phyloP scores from a whole-genome alignment of 1,140 invertebrate species.

The Sitodiplosis mosellana region DNA sequence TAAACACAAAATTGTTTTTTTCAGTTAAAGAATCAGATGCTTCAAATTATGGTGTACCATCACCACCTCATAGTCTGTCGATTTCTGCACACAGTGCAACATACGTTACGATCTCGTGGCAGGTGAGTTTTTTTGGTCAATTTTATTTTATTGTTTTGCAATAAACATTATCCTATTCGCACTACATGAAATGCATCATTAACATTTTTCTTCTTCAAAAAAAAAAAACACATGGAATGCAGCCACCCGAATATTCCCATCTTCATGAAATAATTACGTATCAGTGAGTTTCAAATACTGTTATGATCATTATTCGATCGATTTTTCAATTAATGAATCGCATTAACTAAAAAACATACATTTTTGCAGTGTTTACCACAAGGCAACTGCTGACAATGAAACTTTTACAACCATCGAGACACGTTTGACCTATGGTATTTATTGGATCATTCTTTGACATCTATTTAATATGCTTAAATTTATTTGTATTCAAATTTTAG shows the following conservation, averaged over 20 bases:
- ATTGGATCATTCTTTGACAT: too few relatives aligned
- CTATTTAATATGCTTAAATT: too few relatives aligned
- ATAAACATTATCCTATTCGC: too few relatives aligned
- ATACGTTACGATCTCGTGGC: slow-evolving; percentile 59
- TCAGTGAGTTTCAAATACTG: slow-evolving; percentile 30
- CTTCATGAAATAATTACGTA: slow-evolving; percentile 54
- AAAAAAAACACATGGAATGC: too few relatives aligned
- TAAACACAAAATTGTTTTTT: neutral
- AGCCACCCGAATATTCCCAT: slow-evolving; percentile 58
- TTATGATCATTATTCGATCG: too few relatives aligned
- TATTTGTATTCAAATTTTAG: too few relatives aligned
- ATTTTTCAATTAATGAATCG: slow-evolving; percentile 2
- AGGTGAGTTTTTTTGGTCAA: too few relatives aligned
- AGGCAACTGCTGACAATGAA: slow-evolving; percentile 35
- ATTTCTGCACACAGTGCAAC: slow-evolving; percentile 57
- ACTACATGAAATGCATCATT: too few relatives aligned
- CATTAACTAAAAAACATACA: slow-evolving; percentile 1
- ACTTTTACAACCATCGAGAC: slow-evolving; percentile 37
- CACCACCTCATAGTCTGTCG: slow-evolving; percentile 54
- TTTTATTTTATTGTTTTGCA: too few relatives aligned
- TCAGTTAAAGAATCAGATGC: slow-evolving; percentile 12
- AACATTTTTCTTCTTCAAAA: too few relatives aligned
- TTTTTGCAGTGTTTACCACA: slow-evolving; percentile 39
- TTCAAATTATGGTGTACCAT: slow-evolving; percentile 40
- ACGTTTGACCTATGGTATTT: slow-evolving; percentile 43